phyloP scores from a whole-genome alignment of 2,797 vertebrate genomes.

The Poecilia gillii region DNA sequence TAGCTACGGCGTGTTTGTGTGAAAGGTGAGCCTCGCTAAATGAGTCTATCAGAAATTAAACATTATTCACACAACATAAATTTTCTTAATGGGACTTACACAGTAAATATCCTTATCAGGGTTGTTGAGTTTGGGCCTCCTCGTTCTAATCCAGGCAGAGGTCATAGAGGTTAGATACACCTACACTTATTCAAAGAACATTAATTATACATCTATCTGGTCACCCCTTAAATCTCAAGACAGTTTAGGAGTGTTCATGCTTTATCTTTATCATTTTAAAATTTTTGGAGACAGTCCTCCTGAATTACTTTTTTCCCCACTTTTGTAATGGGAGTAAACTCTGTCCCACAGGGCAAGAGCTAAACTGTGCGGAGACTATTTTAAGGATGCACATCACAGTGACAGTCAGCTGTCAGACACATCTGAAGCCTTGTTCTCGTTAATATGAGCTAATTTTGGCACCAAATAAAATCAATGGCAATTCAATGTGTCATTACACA shows the following conservation, averaged over 20 bases:
- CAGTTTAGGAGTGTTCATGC: neutral
- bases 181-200: neutral
- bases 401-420: neutral
- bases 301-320: neutral
- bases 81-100: constrained; percentile 1
- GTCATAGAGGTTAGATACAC: neutral
- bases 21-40: neutral
- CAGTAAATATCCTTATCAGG: neutral
- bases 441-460: neutral
- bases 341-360: neutral
- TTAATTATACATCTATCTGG: neutral
- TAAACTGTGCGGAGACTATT: neutral
- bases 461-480: neutral
- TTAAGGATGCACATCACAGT: neutral
- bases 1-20: neutral
- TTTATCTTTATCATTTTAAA: neutral
- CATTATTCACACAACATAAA: neutral
- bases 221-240: neutral
- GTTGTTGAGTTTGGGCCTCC: neutral
- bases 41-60: neutral
- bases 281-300: neutral
- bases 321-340: neutral
- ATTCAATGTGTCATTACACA: neutral
- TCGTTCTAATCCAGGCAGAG: neutral
- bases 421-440: neutral